Evolutionary conservation across 1,140 invertebrate species (phyloP).

Genomic region (Ceratina japonica): DNA sequence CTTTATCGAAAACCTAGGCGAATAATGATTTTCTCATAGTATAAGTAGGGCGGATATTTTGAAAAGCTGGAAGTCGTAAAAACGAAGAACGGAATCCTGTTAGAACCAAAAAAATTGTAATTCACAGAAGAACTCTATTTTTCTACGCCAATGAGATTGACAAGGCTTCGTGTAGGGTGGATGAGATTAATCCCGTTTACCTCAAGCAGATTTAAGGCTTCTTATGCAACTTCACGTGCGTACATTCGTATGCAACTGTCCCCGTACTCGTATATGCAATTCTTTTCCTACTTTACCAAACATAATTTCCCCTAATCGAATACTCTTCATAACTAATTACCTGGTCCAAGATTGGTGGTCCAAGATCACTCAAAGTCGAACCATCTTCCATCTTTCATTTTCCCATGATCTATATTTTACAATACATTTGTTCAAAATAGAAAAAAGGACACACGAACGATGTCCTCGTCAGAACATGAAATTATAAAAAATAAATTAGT

Average conservation of each 20-base stretch:
- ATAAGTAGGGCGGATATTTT: slow-evolving; percentile 11
- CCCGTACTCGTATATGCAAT: neutral
- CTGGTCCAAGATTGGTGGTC: no score
- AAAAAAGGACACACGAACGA: neutral
- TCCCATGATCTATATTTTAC: neutral
- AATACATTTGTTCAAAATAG: neutral
- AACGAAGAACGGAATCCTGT: slow-evolving; percentile 30
- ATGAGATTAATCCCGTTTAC: slow-evolving; percentile 79
- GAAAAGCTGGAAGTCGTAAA: slow-evolving; percentile 44
- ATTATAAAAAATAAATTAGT: neutral
- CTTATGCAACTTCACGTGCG: slow-evolving; percentile 74
- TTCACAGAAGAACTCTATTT: slow-evolving; percentile 49
- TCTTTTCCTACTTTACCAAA: slow-evolving; percentile 6
- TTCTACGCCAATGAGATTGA: slow-evolving; percentile 73
- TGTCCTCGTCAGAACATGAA: neutral
- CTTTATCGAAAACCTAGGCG: no score
- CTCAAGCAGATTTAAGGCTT: slow-evolving; percentile 77
- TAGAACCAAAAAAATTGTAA: slow-evolving; percentile 47
- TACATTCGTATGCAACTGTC: slow-evolving; percentile 48
- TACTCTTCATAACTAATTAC: neutral
- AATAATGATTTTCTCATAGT: neutral
- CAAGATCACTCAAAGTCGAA: neutral
- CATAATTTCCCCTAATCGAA: slow-evolving; percentile 7
- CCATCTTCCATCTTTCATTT: neutral
- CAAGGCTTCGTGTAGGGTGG: slow-evolving; percentile 74